Evolutionary conservation across 2,113 vertebrate genomes (phyloP).

Genomic region (Brachyhypopomus occidentalis): DNA sequence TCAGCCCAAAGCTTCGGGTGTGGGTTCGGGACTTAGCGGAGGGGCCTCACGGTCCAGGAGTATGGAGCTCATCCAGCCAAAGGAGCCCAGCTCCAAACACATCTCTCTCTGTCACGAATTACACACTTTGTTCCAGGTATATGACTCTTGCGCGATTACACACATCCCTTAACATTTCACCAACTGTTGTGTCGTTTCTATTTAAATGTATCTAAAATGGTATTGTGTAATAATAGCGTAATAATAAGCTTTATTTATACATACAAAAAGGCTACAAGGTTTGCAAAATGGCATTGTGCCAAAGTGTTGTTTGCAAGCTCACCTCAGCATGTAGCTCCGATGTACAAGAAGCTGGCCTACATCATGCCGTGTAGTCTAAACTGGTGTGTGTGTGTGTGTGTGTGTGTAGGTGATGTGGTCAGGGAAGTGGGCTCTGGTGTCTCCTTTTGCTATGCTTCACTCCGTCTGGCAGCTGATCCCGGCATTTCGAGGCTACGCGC

Average conservation of each 20-base stretch:
- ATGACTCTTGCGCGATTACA: neutral
- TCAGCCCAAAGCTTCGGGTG: conserved; percentile 24
- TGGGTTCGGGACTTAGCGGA: conserved; percentile 66
- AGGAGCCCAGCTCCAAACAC: conserved; percentile 92
- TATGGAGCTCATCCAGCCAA: conserved; percentile 90
- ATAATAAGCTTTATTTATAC: too few species aligned
- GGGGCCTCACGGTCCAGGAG: conserved; percentile 72
- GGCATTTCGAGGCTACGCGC: conserved; percentile 93
- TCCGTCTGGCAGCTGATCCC: conserved; percentile 98
- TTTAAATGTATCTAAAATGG: neutral
- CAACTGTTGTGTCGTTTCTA: neutral
- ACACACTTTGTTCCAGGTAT: conserved; percentile 90
- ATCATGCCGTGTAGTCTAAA: neutral
- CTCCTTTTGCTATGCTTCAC: conserved; percentile 98
- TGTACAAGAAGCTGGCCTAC: too few species aligned
- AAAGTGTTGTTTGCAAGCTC: neutral
- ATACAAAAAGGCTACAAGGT: too few species aligned
- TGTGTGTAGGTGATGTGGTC: conserved; percentile 91
- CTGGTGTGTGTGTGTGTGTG: neutral
- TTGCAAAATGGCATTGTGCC: neutral
- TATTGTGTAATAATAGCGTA: too few species aligned
- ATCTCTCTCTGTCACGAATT: conserved; percentile 97
- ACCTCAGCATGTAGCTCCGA: too few species aligned
- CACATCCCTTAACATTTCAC: neutral
- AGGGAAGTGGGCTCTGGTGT: conserved; percentile 95